Conservation (phyloP, 2,888 invertebrate species). For the Salpingus planirostris region DNA sequence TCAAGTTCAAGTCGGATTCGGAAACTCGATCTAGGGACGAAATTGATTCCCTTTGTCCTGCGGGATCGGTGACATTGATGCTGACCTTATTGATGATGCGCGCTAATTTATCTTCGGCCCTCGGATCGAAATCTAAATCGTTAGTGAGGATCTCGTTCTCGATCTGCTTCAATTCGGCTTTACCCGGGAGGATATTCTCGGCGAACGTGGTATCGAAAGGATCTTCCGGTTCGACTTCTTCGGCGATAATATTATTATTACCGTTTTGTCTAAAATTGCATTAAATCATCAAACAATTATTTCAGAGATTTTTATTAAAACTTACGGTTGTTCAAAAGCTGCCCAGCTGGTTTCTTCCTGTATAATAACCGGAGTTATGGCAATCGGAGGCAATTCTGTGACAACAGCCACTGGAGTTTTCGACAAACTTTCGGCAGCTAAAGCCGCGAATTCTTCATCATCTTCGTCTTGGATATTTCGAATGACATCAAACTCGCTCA, state of each 20-base stretch:
- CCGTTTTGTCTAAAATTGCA: no score
- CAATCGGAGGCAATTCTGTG: no score
- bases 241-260: no score
- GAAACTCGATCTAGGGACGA: conserved; percentile 35
- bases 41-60: conserved; percentile 50
- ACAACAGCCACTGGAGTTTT: not conserved
- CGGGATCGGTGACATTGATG: conserved; percentile 57
- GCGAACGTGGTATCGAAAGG: conserved; percentile 83
- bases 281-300: no score
- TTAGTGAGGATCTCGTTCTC: conserved; percentile 48
- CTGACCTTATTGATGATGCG: conserved; percentile 38
- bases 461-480: conserved; percentile 48
- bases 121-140: conserved; percentile 54
- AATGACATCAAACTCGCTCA: conserved; percentile 46
- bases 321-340: no score
- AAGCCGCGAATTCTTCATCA: conserved; percentile 66
- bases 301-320: no score
- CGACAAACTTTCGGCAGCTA: conserved; percentile 68
- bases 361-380: no score
- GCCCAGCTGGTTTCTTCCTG: no score
- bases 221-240: no score
- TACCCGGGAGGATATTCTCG: conserved; percentile 61
- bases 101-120: conserved; percentile 47
- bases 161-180: conserved; percentile 50
- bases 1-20: conserved; percentile 43